Evolutionary conservation across 2,113 vertebrate genomes (phyloP), one percentile per base, ranked within the genome.

Genomic region (Porphyrio hochstetteri): DNA sequence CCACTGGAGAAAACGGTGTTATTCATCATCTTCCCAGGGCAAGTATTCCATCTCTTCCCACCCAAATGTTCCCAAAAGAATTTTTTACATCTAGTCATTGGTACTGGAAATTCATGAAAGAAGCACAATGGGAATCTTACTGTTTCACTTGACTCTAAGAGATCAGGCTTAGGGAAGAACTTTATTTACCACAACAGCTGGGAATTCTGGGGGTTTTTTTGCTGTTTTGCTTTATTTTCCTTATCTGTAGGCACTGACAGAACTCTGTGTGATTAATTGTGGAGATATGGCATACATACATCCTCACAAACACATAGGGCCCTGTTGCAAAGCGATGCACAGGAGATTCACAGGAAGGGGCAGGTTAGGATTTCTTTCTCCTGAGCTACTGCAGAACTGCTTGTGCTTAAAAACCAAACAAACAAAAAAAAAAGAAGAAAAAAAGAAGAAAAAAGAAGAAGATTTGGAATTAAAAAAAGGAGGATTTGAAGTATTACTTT

Each of bases 371-470:
- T 86, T 86, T 93, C 24, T 75, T 59, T n/a, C 44, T 74, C 85
- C 42, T 48, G 28, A 90, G 35, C 24, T 56, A 13, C 24, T 60
- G 67, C n/a, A 67, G 36, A 69, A 44, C 7, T 42, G 21, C 13
- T 78, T 44, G 8, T 46, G 23, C 7, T 80, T 36, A 4, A 17
- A 59, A 17, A 14, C 21, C 35, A n/a, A n/a, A 7, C 15, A 48
- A 46, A 5, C 6, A 11, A 3, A 7, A 11, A 5, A 7, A 9
- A 3, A 5, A 5, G 27, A 17, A 5, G 21, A 5, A 7, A 10
- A 3, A 5, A 17, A 5, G 48, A 18, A 5, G 21, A 23, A 28
- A 13, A 20, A 5, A 33, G 17, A 53, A 17, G 11, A 80, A 6
- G 2, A 67, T 69, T 65, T 65, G 27, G 9, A 83, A 44, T 68